Evolutionary conservation across 2,888 invertebrate genomes (phyloP), one percentile per base, ranked within the genome.

Genomic region (Salpingus planirostris): DNA sequence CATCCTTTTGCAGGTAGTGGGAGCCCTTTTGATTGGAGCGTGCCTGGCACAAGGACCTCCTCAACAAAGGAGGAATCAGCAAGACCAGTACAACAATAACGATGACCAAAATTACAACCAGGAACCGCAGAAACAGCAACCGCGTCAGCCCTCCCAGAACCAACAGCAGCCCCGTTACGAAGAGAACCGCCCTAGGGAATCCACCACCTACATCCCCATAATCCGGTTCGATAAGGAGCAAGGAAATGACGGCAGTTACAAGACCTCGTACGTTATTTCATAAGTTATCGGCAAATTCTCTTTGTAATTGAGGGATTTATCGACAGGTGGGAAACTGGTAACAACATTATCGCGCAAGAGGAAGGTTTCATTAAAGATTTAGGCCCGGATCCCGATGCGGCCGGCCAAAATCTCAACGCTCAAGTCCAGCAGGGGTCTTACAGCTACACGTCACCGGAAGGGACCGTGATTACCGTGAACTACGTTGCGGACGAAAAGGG

Each of bases 401-500:
- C 74, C 34, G 78, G 78, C n/a, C 80, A 78, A 13, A 63, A 68
- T 24, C 68, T 76, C 15, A 77, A 79, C 37, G 78, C 80, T 8
- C 69, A 85, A 33, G 85, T 85, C 0, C 85, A 86, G 59, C 74
- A 78, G 43, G 86, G 87, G 8, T 80, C 80, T 28, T 87, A 85
- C 67, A 71, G 75, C 1, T 87, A 87, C 67, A 83, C 80, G 33
- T 78, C 85, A 22, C 86, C 86, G 3, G 81, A 86, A 38, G 85
- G 86, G 27, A 77, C 79, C 53, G 52, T 78, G 49, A 84, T 86
- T 53, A 78, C 70, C 38, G 79, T 83, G 4, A 77, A 79, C 51
- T 85, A 87, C 61, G 82, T 80, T 11, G 87, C 87, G 49, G 86
- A 87, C 54, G 86, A 87, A 60, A 76, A 74, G 50, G 87, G 87